Evolutionary conservation across 2,888 invertebrate genomes (phyloP), one percentile per base, ranked within the genome.

Genomic region (Tipula confusa): DNA sequence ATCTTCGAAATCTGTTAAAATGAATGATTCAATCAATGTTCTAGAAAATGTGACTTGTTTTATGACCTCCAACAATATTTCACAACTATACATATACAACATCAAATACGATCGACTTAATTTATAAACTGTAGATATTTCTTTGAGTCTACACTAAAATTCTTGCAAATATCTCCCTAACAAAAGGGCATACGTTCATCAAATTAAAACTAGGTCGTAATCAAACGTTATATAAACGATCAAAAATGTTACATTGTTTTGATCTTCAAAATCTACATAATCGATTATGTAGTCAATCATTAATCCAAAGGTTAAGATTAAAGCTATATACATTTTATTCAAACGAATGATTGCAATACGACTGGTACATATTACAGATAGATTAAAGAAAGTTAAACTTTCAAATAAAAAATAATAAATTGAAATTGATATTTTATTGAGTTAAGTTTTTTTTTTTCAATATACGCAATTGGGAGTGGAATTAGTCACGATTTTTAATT

Each of bases 341-440:
- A 64, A 24, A 1, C 7, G 2, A 64, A 64, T 2, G 24, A 24
- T 43, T 43, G 9, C 15, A 43, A 15, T 43, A 64, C 9, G 64
- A 64, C 7, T 43, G 64, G 11, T 18, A 18, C 24, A 48, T 7
- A 3, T 64, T 9, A 24, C 13, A 1, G 64, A 64, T 64, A 64
- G 64, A 64, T 64, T 64, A 64, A 64, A 64, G 64, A 64, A 64
- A 64, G 64, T 64, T 64, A 64, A 64, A 64, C 64, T 64, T 64
- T 64, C 64, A 64, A 64, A 64, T 24, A 64, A 0, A 33, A 64
- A 64, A 64, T 64, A 64, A 64, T 64, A 64, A 64, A 64, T 64
- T 64, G 64, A 64, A 64, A 64, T 64, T 64, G 64, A 64, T 64
- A 24, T 64, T 64, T 64, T 64, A 64, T 64, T 64, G 64, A 24